Conservation (phyloP, 2,113 vertebrate genomes). For the Brevimyrus niger region DNA sequence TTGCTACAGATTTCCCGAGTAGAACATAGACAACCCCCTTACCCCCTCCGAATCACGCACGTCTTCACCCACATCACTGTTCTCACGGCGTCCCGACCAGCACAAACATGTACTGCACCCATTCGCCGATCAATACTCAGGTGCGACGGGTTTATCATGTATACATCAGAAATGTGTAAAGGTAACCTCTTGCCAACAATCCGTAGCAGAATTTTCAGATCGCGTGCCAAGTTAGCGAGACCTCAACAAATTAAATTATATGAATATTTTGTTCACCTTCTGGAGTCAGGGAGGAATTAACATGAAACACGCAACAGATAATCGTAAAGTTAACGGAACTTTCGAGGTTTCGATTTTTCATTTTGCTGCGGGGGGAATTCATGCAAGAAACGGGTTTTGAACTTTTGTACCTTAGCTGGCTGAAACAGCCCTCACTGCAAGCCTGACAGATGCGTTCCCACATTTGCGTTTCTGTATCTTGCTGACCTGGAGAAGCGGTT, state of each 20-base stretch:
- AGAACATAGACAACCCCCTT: neutral
- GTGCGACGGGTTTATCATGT: neutral
- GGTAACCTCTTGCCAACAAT: neutral
- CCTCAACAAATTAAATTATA: neutral
- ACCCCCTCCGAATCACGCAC: neutral
- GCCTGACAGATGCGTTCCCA: neutral
- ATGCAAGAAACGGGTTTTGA: neutral
- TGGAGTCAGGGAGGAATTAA: neutral
- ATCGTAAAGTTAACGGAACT: neutral
- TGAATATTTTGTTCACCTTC: neutral
- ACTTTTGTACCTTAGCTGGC: neutral
- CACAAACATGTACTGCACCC: neutral
- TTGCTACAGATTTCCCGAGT: neutral
- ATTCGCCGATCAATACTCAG: neutral
- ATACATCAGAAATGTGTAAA: neutral
- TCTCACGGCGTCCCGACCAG: neutral
- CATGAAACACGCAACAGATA: neutral
- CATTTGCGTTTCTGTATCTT: neutral
- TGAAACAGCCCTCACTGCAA: neutral
- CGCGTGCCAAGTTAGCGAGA: neutral
- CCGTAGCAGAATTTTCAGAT: neutral
- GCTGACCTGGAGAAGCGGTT: constrained; percentile 5
- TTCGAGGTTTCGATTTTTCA: neutral
- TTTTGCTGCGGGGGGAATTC: neutral
- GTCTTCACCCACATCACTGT: constrained; percentile 1